A percentile compares a stretch with the other conserved stretches of the same genome.
phyloP scores from a whole-genome alignment of 2,797 vertebrate species.

The Argyrosomus regius region DNA sequence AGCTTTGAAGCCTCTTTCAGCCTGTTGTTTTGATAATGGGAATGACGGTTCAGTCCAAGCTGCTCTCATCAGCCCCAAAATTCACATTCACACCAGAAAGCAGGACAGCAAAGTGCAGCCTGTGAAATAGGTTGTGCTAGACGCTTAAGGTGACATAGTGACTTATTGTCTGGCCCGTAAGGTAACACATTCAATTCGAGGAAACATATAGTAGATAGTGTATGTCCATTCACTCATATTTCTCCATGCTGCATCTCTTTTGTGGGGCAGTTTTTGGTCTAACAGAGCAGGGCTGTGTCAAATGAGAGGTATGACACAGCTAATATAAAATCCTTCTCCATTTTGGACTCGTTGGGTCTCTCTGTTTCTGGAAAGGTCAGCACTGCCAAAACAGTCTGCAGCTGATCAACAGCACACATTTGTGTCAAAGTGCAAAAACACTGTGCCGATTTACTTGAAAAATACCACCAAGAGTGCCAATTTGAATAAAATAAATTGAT shows the following conservation, averaged over 20 bases:
- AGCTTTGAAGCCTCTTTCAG: background rate
- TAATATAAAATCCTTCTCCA: conserved; percentile 13
- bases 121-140: background rate
- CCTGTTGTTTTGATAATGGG: background rate
- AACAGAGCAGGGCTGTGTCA: background rate
- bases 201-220: background rate
- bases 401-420: background rate
- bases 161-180: background rate
- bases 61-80: background rate
- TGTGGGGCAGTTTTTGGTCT: background rate
- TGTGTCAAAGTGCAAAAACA: background rate
- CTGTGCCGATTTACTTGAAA: too few species aligned
- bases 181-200: background rate
- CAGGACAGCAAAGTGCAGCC: background rate
- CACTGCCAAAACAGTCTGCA: background rate
- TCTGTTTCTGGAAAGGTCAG: conserved; percentile 15
- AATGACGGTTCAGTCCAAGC: background rate
- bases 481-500: background rate
- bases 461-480: background rate
- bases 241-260: background rate
- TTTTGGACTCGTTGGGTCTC: conserved; percentile 1
- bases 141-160: conserved; percentile 16
- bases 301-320: background rate
- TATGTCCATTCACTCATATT: background rate
- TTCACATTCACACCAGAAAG: conserved; percentile 1